Evolutionary conservation across 2,888 invertebrate genomes (phyloP).

Genomic region (Fabriciana adippe): DNA sequence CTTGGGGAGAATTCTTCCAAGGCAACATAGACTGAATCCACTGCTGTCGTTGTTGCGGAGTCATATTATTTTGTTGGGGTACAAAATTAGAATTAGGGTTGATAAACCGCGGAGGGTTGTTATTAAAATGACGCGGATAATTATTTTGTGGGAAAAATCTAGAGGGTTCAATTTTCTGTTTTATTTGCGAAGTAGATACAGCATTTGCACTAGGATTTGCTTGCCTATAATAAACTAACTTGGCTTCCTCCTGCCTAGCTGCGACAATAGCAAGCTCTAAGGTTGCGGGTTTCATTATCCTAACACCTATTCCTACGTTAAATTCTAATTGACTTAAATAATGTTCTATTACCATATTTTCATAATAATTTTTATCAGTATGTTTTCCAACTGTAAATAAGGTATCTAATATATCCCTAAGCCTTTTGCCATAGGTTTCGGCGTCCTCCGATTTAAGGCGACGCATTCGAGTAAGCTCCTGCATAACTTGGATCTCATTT

Average conservation of each 20-base stretch:
- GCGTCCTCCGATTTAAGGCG: slow-evolving; percentile 21
- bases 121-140: too few species aligned
- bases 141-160: too few species aligned
- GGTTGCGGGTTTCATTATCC: slow-evolving; percentile 1
- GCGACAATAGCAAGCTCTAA: slow-evolving; percentile 2
- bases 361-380: background rate
- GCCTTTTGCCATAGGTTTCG: background rate
- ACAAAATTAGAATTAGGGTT: too few species aligned
- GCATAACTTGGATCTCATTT: slow-evolving; percentile 29
- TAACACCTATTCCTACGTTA: background rate
- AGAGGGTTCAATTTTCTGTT: too few species aligned
- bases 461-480: slow-evolving; percentile 22
- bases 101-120: too few species aligned
- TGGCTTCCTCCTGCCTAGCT: background rate
- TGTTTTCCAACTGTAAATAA: slow-evolving; percentile 1
- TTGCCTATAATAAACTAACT: background rate
- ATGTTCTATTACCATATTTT: background rate
- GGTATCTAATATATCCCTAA: slow-evolving; percentile 3
- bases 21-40: background rate
- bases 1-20: background rate
- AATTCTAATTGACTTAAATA: background rate
- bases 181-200: too few species aligned
- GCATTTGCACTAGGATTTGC: too few species aligned
- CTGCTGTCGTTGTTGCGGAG: background rate
- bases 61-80: background rate